These are phyloP conservation scores for Drosophila triauraria DNA, from an alignment of 1,140 invertebrate species.

Conservation along the genomic window DNA sequence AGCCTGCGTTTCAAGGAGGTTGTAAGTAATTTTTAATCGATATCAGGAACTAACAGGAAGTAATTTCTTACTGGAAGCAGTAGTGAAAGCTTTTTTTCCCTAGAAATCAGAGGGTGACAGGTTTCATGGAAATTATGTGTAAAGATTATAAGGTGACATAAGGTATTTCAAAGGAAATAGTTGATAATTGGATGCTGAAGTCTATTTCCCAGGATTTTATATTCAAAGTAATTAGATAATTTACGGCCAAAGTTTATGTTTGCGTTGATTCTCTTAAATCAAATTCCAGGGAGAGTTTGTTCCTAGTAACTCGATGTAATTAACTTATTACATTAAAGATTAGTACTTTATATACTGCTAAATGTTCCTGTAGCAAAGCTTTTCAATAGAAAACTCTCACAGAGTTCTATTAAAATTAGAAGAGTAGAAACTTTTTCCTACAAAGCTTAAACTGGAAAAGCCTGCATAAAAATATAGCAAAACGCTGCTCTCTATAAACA, in stretches of 20 bases:
- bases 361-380: background rate
- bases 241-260: background rate
- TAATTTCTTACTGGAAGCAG: background rate
- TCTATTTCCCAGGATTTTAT: background rate
- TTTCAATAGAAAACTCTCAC: background rate
- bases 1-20: fast-evolving
- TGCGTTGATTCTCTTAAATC: background rate
- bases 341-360: too few relatives aligned
- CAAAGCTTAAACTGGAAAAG: background rate
- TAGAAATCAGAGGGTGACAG: background rate
- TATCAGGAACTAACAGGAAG: background rate
- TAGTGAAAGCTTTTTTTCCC: too few relatives aligned
- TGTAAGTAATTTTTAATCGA: background rate
- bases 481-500: background rate
- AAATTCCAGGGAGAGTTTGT: background rate
- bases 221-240: background rate
- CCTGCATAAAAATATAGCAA: background rate
- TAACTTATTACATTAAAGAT: background rate
- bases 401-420: background rate
- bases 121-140: background rate
- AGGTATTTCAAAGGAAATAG: background rate
- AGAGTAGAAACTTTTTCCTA: background rate
- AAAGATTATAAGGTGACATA: background rate
- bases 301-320: background rate
- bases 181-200: too few relatives aligned